Percentiles rank a stretch among this genome's conserved stretches.
Conservation (phyloP, 2,113 vertebrate genomes). For the Leucoraja erinaceus region DNA sequence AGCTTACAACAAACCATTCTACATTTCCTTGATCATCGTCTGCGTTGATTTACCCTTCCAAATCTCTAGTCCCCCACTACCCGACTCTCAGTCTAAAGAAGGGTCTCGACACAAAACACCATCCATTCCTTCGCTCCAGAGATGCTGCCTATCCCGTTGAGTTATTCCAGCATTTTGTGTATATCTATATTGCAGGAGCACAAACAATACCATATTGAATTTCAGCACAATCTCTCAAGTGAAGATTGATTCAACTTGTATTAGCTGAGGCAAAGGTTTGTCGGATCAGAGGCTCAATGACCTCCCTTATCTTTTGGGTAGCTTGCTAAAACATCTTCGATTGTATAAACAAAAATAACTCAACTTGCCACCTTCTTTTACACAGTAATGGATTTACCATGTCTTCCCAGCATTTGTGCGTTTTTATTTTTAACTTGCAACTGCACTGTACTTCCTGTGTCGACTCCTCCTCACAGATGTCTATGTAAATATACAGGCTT, state of each 20-base stretch:
- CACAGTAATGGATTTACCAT: background rate
- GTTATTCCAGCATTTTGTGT: background rate
- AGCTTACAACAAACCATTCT: too few species aligned
- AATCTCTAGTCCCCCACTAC: too few species aligned
- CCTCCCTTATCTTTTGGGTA: background rate
- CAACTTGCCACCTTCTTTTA: background rate
- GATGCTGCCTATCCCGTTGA: too few species aligned
- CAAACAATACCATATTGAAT: background rate
- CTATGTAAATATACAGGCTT: background rate
- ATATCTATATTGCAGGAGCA: too few species aligned
- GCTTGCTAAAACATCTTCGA: background rate
- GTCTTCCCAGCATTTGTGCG: background rate
- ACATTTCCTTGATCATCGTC: too few species aligned
- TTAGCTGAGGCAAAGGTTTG: background rate
- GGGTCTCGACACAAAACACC: too few species aligned
- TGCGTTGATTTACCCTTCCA: too few species aligned
- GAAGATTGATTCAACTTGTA: background rate
- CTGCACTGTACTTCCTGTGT: background rate
- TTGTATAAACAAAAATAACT: background rate
- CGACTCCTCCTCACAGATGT: background rate
- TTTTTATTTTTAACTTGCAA: conserved; percentile 1
- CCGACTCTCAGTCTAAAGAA: too few species aligned
- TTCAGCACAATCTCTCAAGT: background rate
- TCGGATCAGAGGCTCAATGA: background rate
- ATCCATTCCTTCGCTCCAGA: too few species aligned